Conservation (phyloP, 1,140 invertebrate genomes). For the Idris sp. region DNA sequence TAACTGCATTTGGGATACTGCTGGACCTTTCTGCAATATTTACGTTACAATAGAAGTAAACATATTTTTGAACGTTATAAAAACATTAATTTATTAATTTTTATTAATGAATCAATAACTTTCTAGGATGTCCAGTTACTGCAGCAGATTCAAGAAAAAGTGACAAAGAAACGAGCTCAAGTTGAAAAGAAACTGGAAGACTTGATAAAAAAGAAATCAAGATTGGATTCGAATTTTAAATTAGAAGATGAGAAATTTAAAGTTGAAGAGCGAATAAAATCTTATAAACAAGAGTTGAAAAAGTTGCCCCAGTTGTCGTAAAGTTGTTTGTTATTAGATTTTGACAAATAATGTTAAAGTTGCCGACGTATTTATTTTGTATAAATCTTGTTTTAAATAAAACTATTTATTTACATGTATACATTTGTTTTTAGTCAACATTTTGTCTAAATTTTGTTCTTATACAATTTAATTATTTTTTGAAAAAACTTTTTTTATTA, state of each 20-base stretch:
- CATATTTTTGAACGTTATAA: not conserved
- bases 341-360: too few species aligned
- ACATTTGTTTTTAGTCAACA: too few species aligned
- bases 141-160: constrained; percentile 61
- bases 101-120: constrained; percentile 1
- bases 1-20: constrained; percentile 54
- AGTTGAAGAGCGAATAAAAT: constrained; percentile 42
- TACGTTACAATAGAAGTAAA: constrained; percentile 65
- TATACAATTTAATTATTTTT: too few species aligned
- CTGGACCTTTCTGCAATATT: constrained; percentile 60
- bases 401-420: too few species aligned
- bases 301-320: constrained; percentile 33
- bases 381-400: too few species aligned
- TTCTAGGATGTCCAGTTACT: constrained; percentile 33
- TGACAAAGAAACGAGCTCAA: constrained; percentile 71
- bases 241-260: constrained; percentile 29
- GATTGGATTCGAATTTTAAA: not conserved
- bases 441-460: too few species aligned
- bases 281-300: constrained; percentile 46
- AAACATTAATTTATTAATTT: too few species aligned
- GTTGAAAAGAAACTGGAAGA: constrained; percentile 71
- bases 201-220: not conserved
- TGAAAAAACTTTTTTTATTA: too few species aligned
- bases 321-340: too few species aligned
- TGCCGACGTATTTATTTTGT: too few species aligned